Evolutionary conservation across 2,797 vertebrate genomes (phyloP).

Genomic region (Lagorchestes hirsutus): DNA sequence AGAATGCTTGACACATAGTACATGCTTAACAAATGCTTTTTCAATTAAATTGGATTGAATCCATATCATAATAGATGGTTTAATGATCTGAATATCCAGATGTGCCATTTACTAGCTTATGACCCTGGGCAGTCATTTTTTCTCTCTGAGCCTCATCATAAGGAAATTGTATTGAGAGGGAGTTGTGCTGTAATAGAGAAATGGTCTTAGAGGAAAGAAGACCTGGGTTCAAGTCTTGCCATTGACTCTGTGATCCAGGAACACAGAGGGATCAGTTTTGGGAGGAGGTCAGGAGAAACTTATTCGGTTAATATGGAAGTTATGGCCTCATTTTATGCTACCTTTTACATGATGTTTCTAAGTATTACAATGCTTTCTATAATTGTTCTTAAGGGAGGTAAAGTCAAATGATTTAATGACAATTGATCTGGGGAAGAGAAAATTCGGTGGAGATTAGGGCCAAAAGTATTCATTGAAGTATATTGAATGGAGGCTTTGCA

Average conservation of each 20-base stretch:
- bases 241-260: background rate
- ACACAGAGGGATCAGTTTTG: background rate
- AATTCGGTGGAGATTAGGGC: background rate
- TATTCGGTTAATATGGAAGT: background rate
- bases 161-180: background rate
- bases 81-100: background rate
- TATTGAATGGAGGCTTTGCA: background rate
- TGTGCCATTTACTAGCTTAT: background rate
- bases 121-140: background rate
- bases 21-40: background rate
- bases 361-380: background rate
- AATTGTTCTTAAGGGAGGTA: background rate
- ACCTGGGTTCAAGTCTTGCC: background rate
- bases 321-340: background rate
- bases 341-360: background rate
- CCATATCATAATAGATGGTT: background rate
- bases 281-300: background rate
- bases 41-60: background rate
- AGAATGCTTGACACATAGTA: background rate
- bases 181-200: background rate
- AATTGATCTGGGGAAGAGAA: background rate
- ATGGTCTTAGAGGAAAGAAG: background rate
- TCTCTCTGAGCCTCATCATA: background rate
- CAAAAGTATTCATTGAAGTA: background rate
- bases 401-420: background rate